A percentile compares a stretch with the other conserved stretches of the same genome.
Conservation (phyloP, 1,140 invertebrate genomes). For the Drosophila nebulosa region DNA sequence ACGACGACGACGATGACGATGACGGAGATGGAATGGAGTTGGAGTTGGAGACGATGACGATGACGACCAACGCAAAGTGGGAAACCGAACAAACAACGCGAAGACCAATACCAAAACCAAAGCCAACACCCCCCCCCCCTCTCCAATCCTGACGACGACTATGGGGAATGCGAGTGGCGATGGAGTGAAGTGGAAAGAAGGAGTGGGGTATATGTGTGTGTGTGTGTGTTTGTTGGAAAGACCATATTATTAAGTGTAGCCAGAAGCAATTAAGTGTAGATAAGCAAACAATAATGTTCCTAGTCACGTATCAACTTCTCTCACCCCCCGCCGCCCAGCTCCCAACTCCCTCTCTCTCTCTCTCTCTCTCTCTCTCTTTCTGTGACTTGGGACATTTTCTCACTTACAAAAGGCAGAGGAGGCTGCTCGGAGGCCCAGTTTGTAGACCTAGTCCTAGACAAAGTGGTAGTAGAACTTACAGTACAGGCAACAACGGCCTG, state of each 20-base stretch:
- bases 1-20: conserved; percentile 33
- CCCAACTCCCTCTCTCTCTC: not conserved
- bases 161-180: conserved; percentile 25
- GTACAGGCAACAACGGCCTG: not conserved
- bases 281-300: conserved; percentile 80
- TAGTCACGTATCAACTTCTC: conserved; percentile 61
- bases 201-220: conserved; percentile 12
- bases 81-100: conserved; percentile 67
- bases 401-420: conserved; percentile 22
- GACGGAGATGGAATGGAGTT: not conserved
- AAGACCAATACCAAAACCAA: conserved; percentile 34
- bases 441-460: conserved; percentile 5
- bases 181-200: not conserved
- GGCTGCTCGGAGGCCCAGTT: not conserved
- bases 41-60: conserved; percentile 14
- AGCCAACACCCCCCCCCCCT: not conserved
- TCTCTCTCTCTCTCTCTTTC: not conserved
- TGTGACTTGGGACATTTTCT: conserved; percentile 59
- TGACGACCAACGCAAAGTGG: conserved; percentile 72
- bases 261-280: conserved; percentile 80
- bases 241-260: conserved; percentile 80
- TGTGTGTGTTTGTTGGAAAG: conserved; percentile 26
- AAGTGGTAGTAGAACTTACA: not conserved
- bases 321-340: conserved; percentile 18
- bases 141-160: not conserved